Percentiles rank a stretch among this genome's conserved stretches.
Evolutionary conservation across 1,140 invertebrate genomes (phyloP).

Genomic region (Drosophila auraria): DNA sequence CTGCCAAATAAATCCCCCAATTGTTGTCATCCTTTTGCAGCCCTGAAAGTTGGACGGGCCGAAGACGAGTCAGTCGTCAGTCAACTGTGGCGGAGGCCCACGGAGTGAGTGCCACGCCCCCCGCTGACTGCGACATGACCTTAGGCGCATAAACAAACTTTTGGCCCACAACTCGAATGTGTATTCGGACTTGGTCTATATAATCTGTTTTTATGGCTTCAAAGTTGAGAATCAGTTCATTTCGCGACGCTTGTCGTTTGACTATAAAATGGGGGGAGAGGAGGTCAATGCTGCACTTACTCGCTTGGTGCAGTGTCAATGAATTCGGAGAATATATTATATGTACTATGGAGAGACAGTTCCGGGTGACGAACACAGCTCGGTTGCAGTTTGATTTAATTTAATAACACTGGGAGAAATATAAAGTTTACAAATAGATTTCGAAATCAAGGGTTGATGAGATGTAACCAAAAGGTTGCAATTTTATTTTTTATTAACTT

Average conservation of each 20-base stretch:
- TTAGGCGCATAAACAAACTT: constrained; percentile 79
- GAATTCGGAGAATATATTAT: neutral
- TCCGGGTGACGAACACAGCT: constrained; percentile 6
- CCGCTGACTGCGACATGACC: constrained; percentile 60
- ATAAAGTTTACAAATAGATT: too few relatives aligned
- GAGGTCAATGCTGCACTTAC: constrained; percentile 59
- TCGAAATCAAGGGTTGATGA: too few relatives aligned
- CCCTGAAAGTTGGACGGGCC: constrained; percentile 32
- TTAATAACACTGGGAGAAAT: too few relatives aligned
- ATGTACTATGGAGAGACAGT: neutral
- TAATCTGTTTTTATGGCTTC: constrained; percentile 52
- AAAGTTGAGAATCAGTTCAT: constrained; percentile 46
- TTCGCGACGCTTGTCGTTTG: constrained; percentile 13
- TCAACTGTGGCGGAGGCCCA: constrained; percentile 40
- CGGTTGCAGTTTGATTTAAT: constrained; percentile 3
- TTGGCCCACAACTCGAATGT: constrained; percentile 25
- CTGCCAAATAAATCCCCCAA: constrained; percentile 20
- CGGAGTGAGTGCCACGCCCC: constrained; percentile 41
- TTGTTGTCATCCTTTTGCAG: constrained; percentile 43
- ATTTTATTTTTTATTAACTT: too few relatives aligned
- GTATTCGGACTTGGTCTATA: constrained; percentile 60
- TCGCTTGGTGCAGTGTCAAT: constrained; percentile 41
- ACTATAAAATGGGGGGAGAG: constrained; percentile 33
- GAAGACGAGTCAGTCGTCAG: constrained; percentile 29
- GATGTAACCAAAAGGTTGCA: too few relatives aligned